phyloP scores from a whole-genome alignment of 1,140 invertebrate species.

The Drosophila seguyi region DNA sequence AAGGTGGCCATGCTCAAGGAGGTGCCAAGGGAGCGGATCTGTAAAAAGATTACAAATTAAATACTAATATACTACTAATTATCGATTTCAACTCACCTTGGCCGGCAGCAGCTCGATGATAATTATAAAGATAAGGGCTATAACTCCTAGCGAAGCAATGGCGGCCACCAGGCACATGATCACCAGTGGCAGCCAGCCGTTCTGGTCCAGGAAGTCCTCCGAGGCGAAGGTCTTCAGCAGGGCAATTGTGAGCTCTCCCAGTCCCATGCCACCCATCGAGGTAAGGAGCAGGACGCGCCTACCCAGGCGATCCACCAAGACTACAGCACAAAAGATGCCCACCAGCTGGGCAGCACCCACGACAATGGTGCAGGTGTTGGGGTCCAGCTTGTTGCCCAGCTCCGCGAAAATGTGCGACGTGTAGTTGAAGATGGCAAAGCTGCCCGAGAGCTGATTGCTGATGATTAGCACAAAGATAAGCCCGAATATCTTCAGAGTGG shows the following conservation, averaged over 20 bases:
- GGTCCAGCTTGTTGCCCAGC: slow-evolving; percentile 87
- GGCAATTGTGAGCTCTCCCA: slow-evolving; percentile 52
- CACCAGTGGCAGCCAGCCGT: slow-evolving; percentile 63
- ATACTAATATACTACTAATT: neutral
- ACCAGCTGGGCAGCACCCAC: slow-evolving; percentile 86
- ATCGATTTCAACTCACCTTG: slow-evolving; percentile 49
- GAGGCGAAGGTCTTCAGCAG: slow-evolving; percentile 39
- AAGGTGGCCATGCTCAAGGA: slow-evolving; percentile 73
- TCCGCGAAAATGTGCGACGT: slow-evolving; percentile 88
- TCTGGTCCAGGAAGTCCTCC: slow-evolving; percentile 41
- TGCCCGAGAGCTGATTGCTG: slow-evolving; percentile 81
- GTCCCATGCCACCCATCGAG: slow-evolving; percentile 64
- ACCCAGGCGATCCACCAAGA: slow-evolving; percentile 65
- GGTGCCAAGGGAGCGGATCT: slow-evolving; percentile 74
- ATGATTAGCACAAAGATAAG: slow-evolving; percentile 67
- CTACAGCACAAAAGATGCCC: slow-evolving; percentile 55
- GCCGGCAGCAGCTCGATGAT: slow-evolving; percentile 64
- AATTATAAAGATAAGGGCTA: slow-evolving; percentile 65
- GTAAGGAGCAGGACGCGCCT: slow-evolving; percentile 60
- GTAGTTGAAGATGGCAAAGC: slow-evolving; percentile 86
- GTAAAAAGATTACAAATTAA: neutral
- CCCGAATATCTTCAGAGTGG: slow-evolving; percentile 60
- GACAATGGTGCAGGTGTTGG: slow-evolving; percentile 89
- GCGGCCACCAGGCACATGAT: slow-evolving; percentile 60
- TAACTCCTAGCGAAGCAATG: slow-evolving; percentile 59